phyloP scores from a whole-genome alignment of 92 coral and sea anemone genomes.

The Diadumene lineata region DNA sequence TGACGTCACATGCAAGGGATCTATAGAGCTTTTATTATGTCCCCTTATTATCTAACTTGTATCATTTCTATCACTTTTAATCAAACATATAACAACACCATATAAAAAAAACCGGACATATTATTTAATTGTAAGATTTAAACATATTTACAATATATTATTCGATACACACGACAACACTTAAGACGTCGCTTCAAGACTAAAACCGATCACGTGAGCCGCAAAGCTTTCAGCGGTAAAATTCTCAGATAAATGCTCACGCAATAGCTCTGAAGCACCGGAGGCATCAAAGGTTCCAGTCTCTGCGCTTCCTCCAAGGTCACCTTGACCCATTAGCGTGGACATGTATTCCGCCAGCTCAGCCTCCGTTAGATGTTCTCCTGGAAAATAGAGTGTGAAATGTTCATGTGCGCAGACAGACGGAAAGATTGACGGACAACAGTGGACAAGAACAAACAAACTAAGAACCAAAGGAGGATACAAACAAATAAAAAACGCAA shows the following conservation, averaged over 20 bases:
- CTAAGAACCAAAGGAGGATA: too few relatives aligned
- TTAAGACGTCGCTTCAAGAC: slow-evolving; percentile 47
- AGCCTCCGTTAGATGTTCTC: slow-evolving; percentile 94
- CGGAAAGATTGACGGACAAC: too few relatives aligned
- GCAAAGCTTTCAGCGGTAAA: slow-evolving; percentile 95
- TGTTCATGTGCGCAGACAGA: too few relatives aligned
- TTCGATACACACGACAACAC: not conserved
- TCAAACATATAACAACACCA: too few relatives aligned
- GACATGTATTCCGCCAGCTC: slow-evolving; percentile 95
- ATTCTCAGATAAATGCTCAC: slow-evolving; percentile 80
- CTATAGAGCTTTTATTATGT: too few relatives aligned
- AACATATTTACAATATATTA: slow-evolving; percentile 20
- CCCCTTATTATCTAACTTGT: too few relatives aligned
- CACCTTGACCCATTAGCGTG: slow-evolving; percentile 88
- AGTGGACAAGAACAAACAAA: too few relatives aligned
- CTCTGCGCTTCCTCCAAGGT: slow-evolving; percentile 98
- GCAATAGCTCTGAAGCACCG: slow-evolving; percentile 61
- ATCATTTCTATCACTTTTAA: too few relatives aligned
- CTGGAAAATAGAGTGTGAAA: slow-evolving; percentile 55
- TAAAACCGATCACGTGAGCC: slow-evolving; percentile 86
- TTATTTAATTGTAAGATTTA: slow-evolving; percentile 2
- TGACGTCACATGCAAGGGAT: too few relatives aligned
- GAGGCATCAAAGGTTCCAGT: slow-evolving; percentile 88
- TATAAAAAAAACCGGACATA: too few relatives aligned
- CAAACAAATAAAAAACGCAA: too few relatives aligned